Base-by-base conservation (phyloP, 2,888 invertebrate genomes). In the Synanthedon andrenaeformis region DNA sequence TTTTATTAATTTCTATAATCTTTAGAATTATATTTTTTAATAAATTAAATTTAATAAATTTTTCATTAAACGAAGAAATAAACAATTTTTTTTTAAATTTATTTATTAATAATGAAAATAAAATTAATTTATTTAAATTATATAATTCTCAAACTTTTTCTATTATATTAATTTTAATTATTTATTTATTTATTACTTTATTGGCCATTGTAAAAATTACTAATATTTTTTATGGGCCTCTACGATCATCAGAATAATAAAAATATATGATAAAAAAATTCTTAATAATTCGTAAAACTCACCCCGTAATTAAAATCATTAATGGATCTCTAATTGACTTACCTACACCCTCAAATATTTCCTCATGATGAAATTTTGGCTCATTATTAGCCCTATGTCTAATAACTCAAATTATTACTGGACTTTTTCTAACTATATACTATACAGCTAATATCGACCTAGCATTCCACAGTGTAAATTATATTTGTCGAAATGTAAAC, bases 401-500 rank as follows among this genome's bases (percentile, higher is more conserved):
- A 88, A 79, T 89, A 55, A 86, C 89, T 56, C 92, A 93, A 90
- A 91, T 92, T 79, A 58, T 91, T 55, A 90, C 92, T 28, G 93
- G 92, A 49, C 62, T 93, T 71, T 91, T 93, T 72, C 70, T 93
- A 83, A 89, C 92, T 0, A 91, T 93, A 89, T 92, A 93, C 67
- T 93, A 92, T 67, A 88, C 89, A 14, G 87, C 91, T 11, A 88
- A 92, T 79, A 86, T 90, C 69, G 84, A 88, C 62, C 57, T 89
- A 77, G 91, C 92, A 1, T 93, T 93, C 84, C 80, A 88, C 66
- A 92, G 91, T 65, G 83, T 93, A 42, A 86, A 89, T 60, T 92
- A 92, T 73, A 93, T 93, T 80, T 90, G 90, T 41, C 91, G 92
- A 69, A 90, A 93, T 82, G 90, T 92, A 59, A 92, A 92, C 68